Base-by-base conservation (phyloP, 2,888 invertebrate species). In the Ornithoptera alexandrae region DNA sequence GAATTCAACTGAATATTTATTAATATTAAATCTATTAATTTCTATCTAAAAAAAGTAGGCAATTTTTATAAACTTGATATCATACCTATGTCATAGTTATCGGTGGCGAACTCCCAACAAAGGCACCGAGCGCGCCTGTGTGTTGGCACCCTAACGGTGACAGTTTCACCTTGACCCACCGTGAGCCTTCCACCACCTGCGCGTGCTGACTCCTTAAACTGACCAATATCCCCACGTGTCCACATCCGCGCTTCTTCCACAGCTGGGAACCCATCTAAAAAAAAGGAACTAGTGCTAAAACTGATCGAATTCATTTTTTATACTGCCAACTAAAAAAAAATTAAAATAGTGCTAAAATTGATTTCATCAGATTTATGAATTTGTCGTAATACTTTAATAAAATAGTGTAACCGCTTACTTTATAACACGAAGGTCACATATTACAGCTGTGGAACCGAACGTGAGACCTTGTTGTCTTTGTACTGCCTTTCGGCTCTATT, bases 51-150 rank as follows among this genome's bases (percentile, higher is more conserved):
- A 39, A 7, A 10, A 1, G 10, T 39, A 39, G 39, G 1, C 10
- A 39, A 1, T 15, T 50, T 15, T 50, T 17, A 50, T 50, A 18
- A 50, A 17, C 15, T 17, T 17, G 2, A 7, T 57, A 60, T 8
- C 36, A 71, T 79, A 86, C 96, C 98, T 79, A 99, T 97, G 85
- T 99, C 99, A 83, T 98, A 99, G 83, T 96, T 95, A 86, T 99
- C 99, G 0, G 99, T 99, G 18, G 99, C 98, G 87, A 99, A 99
- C 93, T 99, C 99, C 99, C 99, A 99, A 90, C 98, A 99, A 57
- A 99, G 93, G 79, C 97, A 96, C 2, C 96, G 95, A 0, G 99
- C 99, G 79, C 97, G 96, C 74, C 96, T 95, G 84, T 98, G 98
- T 0, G 99, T 99, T 12, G 99, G 99, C 67, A 99, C 99, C 57